phyloP scores from a whole-genome alignment of 2,888 invertebrate species.

The Morpho helenor region DNA sequence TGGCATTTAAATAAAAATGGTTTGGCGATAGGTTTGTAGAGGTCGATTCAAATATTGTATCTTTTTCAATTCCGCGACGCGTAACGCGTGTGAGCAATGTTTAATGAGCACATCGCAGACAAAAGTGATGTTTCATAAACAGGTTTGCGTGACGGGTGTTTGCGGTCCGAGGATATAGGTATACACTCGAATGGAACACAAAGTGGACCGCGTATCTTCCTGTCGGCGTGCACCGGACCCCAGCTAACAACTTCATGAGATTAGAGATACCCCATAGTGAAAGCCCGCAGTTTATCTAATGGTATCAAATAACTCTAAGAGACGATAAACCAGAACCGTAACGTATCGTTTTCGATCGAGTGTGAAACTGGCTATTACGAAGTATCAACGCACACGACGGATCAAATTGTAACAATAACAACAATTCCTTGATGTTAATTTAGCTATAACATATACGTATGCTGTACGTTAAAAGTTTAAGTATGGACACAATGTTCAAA shows the following conservation, averaged over 20 bases:
- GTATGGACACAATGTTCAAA: too few species aligned
- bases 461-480: too few species aligned
- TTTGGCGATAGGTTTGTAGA: slow-evolving; percentile 23
- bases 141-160: slow-evolving; percentile 57
- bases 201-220: slow-evolving; percentile 38
- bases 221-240: slow-evolving; percentile 17
- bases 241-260: slow-evolving; percentile 26
- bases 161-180: slow-evolving; percentile 57
- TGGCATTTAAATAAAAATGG: slow-evolving; percentile 17
- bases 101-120: slow-evolving; percentile 33
- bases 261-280: slow-evolving; percentile 17
- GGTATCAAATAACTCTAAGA: slow-evolving; percentile 50
- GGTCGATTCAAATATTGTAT: slow-evolving; percentile 29
- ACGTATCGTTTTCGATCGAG: slow-evolving; percentile 44
- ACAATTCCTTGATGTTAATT: not conserved
- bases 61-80: slow-evolving; percentile 36
- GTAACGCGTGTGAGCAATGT: slow-evolving; percentile 38
- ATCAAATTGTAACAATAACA: slow-evolving; percentile 6
- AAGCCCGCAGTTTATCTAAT: slow-evolving; percentile 9
- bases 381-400: slow-evolving; percentile 1
- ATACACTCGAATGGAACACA: slow-evolving; percentile 58
- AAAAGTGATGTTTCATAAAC: slow-evolving; percentile 43
- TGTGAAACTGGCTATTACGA: slow-evolving; percentile 2
- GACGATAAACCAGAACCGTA: slow-evolving; percentile 52
- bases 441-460: too few species aligned